Conservation (phyloP, 2,888 invertebrate species). For the Pseudococcus jackbeardsleyi region DNA sequence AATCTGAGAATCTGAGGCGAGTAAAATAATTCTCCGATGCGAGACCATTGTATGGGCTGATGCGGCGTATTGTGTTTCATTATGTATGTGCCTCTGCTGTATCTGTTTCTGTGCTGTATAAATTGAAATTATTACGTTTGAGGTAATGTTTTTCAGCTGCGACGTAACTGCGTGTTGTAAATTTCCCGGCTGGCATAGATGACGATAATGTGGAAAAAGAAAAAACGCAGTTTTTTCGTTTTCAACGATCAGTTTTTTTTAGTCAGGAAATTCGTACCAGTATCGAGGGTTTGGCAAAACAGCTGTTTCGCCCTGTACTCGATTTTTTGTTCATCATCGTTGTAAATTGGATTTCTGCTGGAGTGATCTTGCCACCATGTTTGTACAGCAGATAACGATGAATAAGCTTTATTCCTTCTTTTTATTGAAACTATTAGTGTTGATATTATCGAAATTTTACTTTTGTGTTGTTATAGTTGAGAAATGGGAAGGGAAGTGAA, state of each 20-base stretch:
- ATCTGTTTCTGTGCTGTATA: no score
- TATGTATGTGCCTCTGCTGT: no score
- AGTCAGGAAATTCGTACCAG: background rate
- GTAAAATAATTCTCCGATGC: background rate
- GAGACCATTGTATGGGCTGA: background rate
- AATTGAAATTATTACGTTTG: background rate
- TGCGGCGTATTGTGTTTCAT: background rate
- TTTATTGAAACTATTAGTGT: no score
- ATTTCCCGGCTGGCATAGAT: background rate
- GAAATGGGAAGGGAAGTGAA: no score
- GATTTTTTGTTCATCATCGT: constrained; percentile 30
- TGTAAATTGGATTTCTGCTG: background rate
- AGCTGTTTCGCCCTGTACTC: background rate
- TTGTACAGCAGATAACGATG: background rate
- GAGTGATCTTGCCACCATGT: background rate
- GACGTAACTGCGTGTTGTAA: background rate
- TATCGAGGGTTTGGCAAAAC: background rate
- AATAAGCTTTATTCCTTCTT: no score
- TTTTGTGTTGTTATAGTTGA: no score
- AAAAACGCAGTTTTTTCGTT: background rate
- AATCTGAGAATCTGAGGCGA: constrained; percentile 16
- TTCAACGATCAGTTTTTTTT: constrained; percentile 1
- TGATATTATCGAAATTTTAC: no score
- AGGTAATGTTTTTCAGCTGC: background rate
- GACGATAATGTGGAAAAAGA: background rate